These are phyloP conservation scores for Nanger granti DNA, from an alignment of 2,113 vertebrate species.

Conservation along the genomic window DNA sequence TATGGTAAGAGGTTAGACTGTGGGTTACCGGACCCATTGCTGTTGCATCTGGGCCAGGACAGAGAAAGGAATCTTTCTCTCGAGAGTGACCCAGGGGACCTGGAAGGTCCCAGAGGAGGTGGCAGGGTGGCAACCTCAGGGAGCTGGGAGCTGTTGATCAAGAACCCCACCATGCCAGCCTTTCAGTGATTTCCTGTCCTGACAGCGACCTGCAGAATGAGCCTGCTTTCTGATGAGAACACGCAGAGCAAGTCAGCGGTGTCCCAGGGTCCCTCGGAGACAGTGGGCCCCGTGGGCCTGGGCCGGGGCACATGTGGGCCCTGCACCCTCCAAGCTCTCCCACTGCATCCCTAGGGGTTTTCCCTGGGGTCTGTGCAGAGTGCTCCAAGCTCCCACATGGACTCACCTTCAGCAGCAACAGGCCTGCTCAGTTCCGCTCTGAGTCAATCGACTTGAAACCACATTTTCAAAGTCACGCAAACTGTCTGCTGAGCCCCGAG, in stretches of 20 bases:
- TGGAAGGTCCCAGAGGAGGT: neutral
- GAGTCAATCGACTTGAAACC: neutral
- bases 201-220: fast-evolving
- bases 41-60: fast-evolving
- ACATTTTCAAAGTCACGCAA: neutral
- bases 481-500: neutral
- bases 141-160: neutral
- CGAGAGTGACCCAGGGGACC: too few species aligned
- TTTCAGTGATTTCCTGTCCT: neutral
- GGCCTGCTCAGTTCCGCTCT: neutral
- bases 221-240: fast-evolving
- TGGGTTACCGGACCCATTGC: fast-evolving
- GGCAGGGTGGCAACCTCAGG: too few species aligned
- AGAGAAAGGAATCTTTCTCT: neutral
- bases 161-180: neutral
- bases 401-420: neutral
- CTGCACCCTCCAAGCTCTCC: fast-evolving
- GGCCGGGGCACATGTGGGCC: fast-evolving
- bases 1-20: fast-evolving
- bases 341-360: neutral
- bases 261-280: fast-evolving
- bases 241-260: fast-evolving
- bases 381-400: neutral
- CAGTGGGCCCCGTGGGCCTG: fast-evolving
- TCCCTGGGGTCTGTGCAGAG: fast-evolving